Evolutionary conservation across 1,140 invertebrate genomes (phyloP), one percentile per base, ranked within the genome.

Genomic region (Caenorhabditis briggsae): DNA sequence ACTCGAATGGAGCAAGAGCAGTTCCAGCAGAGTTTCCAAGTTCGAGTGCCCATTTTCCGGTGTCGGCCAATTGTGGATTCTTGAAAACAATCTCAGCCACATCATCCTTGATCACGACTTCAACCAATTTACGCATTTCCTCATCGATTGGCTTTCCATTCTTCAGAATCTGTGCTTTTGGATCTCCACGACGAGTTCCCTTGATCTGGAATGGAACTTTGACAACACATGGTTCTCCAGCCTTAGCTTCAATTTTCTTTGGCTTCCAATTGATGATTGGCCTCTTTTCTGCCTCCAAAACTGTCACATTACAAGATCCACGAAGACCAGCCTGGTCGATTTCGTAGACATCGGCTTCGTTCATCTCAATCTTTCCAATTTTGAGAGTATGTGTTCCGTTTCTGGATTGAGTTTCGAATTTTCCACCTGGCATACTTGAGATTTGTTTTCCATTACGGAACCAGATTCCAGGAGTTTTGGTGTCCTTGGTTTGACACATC

Each of bases 321-420:
- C 78, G 83, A 53, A 92, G 87, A n/a, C 91, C 91, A 84, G 78
- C 91, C 20, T 90, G 88, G 53, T 92, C 91, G 83, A 92, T 92
- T 86, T 92, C 92, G 85, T 92, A 92, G 16, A 84, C 86, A 83
- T 92, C 91, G 5, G 82, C 91, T 83, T 92, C 91, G 85, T 89
- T 92, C 91, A 92, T 90, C 83, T 92, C 91, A 50, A 92, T 92
- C 43, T 92, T 90, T 25, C 89, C 90, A 70, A 92, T 92, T 65
- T 92, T 92, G 89, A 92, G 89, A 16, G 86, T 89, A 82, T 92
- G 91, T 18, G 89, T 82, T 58, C 91, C 91, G 83, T 85, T 87
- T 65, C 91, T 84, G 12, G 91, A 92, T 64, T 90, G 88, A 20
- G 87, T 92, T 87, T 92, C 91, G 82, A 88, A 92, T 58, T 92